Evolutionary conservation across 2,113 vertebrate species (phyloP), one percentile per base, ranked within the genome.

Genomic region (Myrmophylax atrothorax): DNA sequence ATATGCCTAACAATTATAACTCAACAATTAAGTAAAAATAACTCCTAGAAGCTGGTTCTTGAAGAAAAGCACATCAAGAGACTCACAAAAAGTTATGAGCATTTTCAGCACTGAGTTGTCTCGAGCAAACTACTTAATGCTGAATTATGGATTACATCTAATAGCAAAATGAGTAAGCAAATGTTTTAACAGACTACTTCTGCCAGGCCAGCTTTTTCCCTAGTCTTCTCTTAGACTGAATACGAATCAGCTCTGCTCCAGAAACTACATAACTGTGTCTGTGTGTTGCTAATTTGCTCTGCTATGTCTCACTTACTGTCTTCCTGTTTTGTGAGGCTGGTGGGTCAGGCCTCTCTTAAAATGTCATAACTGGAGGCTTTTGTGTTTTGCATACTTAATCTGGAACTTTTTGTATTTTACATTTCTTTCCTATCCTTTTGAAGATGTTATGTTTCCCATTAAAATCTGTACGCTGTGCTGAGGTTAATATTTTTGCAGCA

Each of bases 161-260:
- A 94, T 80, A 93, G 79, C 40, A 72, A 93, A 97, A 94, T 86
- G 79, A 93, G 88, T 58, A 90, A 92, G 79, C 67, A 83, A 80
- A 76, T 92, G 76, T 77, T 90, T 95, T 90, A 80, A 76, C 72
- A 90, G 53, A 35, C 59, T 53, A 24, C 46, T 89, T 72, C 58
- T 92, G 46, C 79, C 88, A 94, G 42, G 40, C 79, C 80, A 86
- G 44, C 35, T 80, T 90, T 85, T 90, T 77, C 31, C 50, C 86
- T 64, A 72, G 73, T 59, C 63, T 88, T 97, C 72, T 92, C 59
- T 89, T 74, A 62, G 35, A 14, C 42, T 78, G 72, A 38, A 42
- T 66, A 35, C 69, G 85, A 94, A 88, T 81, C 80, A 92, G 12
- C 52, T 84, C 44, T 81, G 47, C 35, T 78, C 56, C 93, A 92